Evolutionary conservation across 1,140 invertebrate species (phyloP).

Genomic region (Parapsyche elsis): DNA sequence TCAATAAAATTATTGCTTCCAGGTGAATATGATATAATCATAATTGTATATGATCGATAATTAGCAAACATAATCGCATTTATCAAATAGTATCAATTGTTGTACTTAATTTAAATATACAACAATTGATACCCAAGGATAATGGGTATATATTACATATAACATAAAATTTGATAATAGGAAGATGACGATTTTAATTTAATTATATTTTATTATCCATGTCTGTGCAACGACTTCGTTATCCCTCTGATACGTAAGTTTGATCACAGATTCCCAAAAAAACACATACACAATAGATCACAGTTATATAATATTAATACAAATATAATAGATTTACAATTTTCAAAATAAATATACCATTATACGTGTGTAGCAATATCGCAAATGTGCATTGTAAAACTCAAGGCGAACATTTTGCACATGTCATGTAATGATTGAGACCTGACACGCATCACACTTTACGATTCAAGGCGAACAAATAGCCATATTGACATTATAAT

Average conservation of each 20-base stretch:
- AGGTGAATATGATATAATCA: slow-evolving; percentile 24
- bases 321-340: not conserved
- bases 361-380: not conserved
- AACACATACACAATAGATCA: not conserved
- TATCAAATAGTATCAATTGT: not conserved
- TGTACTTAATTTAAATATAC: not conserved
- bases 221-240: slow-evolving; percentile 14
- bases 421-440: slow-evolving; percentile 24
- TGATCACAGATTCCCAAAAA: slow-evolving; percentile 15
- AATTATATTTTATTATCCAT: slow-evolving; percentile 22
- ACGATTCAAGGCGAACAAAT: slow-evolving; percentile 25
- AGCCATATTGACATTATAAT: slow-evolving; percentile 12
- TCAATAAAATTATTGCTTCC: slow-evolving; percentile 9
- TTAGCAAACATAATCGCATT: not conserved
- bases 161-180: not conserved
- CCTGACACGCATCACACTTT: slow-evolving; percentile 27
- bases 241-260: slow-evolving; percentile 2
- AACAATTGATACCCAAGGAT: not conserved
- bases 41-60: slow-evolving; percentile 18
- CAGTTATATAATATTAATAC: not conserved
- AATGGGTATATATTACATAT: no score
- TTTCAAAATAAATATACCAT: not conserved
- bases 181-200: no score
- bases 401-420: slow-evolving; percentile 26
- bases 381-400: slow-evolving; percentile 1